These are phyloP conservation scores for Mesocentrotus franciscanus DNA, from an alignment of 53 echinoderm and acorn worm species.

Conservation along the genomic window DNA sequence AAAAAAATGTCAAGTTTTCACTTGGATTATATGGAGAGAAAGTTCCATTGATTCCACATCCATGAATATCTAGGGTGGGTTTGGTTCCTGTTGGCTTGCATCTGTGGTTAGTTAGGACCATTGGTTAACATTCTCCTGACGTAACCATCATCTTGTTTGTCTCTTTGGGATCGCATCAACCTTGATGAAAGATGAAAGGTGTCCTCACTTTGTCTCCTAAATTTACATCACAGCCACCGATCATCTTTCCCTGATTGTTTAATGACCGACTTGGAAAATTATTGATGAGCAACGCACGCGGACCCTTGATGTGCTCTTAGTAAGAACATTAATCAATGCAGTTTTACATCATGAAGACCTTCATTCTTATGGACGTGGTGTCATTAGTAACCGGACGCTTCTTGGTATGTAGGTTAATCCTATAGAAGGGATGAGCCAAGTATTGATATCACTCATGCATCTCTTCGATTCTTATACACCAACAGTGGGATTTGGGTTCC, in stretches of 20 bases:
- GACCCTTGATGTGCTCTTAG: background rate
- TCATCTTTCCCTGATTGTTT: constrained; percentile 34
- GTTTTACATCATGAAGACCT: background rate
- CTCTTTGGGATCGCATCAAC: constrained; percentile 18
- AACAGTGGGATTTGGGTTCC: too few species aligned
- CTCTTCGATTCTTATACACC: constrained; percentile 5
- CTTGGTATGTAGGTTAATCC: constrained; percentile 41
- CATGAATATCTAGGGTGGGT: background rate
- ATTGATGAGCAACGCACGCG: background rate
- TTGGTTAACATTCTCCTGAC: background rate
- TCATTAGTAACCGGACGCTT: background rate
- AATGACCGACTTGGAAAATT: constrained; percentile 30
- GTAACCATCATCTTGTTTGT: constrained; percentile 31
- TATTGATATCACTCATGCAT: constrained; percentile 21
- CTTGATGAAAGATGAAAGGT: background rate
- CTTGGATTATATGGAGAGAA: too few species aligned
- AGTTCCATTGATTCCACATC: background rate
- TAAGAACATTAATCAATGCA: background rate
- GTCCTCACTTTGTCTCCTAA: background rate
- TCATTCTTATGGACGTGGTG: background rate
- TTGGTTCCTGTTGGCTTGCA: background rate
- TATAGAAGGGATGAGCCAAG: background rate
- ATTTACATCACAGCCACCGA: constrained; percentile 36
- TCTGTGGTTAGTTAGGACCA: background rate
- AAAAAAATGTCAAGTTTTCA: too few species aligned